phyloP scores from a whole-genome alignment of 1,140 invertebrate genomes.

The Pogonus chalceus region DNA sequence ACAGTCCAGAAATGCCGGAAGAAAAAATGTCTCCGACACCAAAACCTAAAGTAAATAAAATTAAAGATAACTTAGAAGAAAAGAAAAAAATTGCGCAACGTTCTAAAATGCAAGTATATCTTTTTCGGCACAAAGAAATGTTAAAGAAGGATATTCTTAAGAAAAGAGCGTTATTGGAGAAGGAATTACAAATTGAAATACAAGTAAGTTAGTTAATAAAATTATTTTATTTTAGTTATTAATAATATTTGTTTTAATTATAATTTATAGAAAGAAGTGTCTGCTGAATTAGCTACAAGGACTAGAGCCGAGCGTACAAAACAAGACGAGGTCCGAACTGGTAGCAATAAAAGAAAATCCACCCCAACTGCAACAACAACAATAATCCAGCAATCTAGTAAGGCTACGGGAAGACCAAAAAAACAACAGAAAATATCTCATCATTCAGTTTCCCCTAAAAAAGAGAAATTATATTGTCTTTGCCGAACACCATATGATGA shows the following conservation, averaged over 20 bases:
- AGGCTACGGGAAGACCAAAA: slow-evolving; percentile 31
- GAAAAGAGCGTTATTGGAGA: slow-evolving; percentile 80
- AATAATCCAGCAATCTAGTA: slow-evolving; percentile 33
- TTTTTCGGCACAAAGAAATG: slow-evolving; percentile 80
- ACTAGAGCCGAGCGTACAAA: slow-evolving; percentile 60
- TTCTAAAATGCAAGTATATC: slow-evolving; percentile 51
- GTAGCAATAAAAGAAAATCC: slow-evolving; percentile 46
- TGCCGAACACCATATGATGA: slow-evolving; percentile 93
- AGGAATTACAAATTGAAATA: slow-evolving; percentile 83
- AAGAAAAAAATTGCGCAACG: slow-evolving; percentile 41
- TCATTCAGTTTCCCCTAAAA: slow-evolving; percentile 39
- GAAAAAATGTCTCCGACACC: slow-evolving; percentile 26
- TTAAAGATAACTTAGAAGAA: slow-evolving; percentile 36
- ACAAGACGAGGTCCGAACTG: slow-evolving; percentile 56
- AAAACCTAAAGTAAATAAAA: not conserved
- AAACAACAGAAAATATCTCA: slow-evolving; percentile 27
- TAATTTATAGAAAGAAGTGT: slow-evolving; percentile 53
- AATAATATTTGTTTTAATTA: slow-evolving; percentile 4
- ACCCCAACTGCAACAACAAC: slow-evolving; percentile 40
- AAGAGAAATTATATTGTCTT: slow-evolving; percentile 83
- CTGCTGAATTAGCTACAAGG: slow-evolving; percentile 51
- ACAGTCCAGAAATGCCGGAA: slow-evolving; percentile 20
- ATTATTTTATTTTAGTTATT: slow-evolving; percentile 2
- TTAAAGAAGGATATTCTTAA: slow-evolving; percentile 90
- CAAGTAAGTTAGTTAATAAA: slow-evolving; percentile 43